Conservation (phyloP, 37 sponge, comb jelly and placozoan genomes). For the Haliclona indistincta region DNA sequence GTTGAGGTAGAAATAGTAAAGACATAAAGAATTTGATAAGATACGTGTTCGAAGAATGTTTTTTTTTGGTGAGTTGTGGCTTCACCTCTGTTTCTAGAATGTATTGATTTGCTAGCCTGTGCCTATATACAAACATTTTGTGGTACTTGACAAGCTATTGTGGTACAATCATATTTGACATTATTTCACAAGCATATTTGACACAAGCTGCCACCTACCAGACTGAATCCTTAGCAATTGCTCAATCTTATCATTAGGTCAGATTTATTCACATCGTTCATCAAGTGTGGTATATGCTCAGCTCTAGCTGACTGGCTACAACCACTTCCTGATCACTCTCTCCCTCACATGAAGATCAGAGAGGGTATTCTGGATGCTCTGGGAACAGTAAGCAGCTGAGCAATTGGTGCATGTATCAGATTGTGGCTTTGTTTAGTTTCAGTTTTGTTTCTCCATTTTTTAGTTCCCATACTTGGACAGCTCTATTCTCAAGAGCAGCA, state of each 20-base stretch:
- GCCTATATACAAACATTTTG: too few relatives aligned
- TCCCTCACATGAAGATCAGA: conserved; percentile 92
- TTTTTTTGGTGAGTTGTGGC: too few relatives aligned
- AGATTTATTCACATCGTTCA: conserved; percentile 70
- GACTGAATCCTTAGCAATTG: too few relatives aligned
- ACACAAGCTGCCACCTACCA: too few relatives aligned
- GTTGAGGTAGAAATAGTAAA: not conserved
- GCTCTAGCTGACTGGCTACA: conserved; percentile 87
- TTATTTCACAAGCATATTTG: too few relatives aligned
- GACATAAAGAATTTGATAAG: not conserved
- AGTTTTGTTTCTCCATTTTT: not conserved
- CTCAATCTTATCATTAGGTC: too few relatives aligned
- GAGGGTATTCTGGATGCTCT: conserved; percentile 72
- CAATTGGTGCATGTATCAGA: not conserved
- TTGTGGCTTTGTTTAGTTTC: not conserved
- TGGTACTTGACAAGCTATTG: too few relatives aligned
- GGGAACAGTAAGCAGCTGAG: conserved; percentile 37
- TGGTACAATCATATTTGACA: too few relatives aligned
- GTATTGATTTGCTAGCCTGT: too few relatives aligned
- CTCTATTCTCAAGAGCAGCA: conserved; percentile 83
- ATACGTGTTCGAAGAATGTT: too few relatives aligned
- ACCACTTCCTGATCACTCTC: conserved; percentile 96
- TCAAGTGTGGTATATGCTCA: conserved; percentile 78
- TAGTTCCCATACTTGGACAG: conserved; percentile 72
- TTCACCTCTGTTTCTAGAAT: too few relatives aligned